Base-by-base conservation (phyloP, 1,140 invertebrate genomes). In the Ceratina japonica region DNA sequence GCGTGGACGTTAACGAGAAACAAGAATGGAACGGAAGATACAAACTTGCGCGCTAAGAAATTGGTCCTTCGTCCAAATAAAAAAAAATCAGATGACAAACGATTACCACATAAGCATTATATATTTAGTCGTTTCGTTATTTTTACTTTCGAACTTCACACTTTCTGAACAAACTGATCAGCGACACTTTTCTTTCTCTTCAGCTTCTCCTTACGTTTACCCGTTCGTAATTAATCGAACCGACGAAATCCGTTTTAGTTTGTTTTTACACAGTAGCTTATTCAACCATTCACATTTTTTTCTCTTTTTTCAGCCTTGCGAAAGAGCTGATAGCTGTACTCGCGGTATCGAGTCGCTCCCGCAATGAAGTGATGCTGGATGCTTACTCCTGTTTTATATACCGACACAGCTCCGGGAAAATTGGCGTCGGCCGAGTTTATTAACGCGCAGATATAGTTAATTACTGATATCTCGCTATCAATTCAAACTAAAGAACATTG, bases 361-460 rank as follows among this genome's bases (percentile, higher is more conserved):
- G 64, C 61, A 90, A 69, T 90, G 87, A 37, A 81, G 78, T 73
- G 84, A 87, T 89, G 79, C 84, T 90, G 86, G 83, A 85, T 88
- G 80, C 74, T 80, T 82, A 37, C 84, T 65, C 74, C 80, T 83
- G 78, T 88, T 89, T 89, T 90, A 90, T 90, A 90, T 62, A 77
- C 77, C 51, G 56, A 52, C 52, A 65, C 86, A 82, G 64, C 79
- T 81, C 66, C 71, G 82, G 85, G 84, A 89, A 88, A 87, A 72
- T 71, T 56, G 54, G 13, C 22, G 16, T 18, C n/a, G 20, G 20
- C 15, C 1, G 5, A 44, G 15, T 51, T 49, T 31, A 22, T 24
- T 63, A 64, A 63, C 27, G 8, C 27, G 27, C 13, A 18, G 22
- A 62, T 20, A 18, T 2, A 3, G 0, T 20, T 16, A 16, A 69